A percentile compares a stretch with the other conserved stretches of the same genome.
phyloP scores from a whole-genome alignment of 2,888 invertebrate species.

The Cantharis flavilabris region DNA sequence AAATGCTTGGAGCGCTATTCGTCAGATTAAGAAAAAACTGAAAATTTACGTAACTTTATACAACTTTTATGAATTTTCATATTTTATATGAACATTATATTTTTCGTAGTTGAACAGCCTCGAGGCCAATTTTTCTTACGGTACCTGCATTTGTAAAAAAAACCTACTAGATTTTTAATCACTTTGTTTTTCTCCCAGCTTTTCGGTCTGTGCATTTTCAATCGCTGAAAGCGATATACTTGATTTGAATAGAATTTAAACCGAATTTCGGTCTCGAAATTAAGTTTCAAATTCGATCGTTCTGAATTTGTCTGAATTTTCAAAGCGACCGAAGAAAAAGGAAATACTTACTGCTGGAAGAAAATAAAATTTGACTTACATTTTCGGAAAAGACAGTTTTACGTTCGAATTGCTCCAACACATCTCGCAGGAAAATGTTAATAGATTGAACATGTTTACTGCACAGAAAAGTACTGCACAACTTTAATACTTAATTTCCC shows the following conservation, averaged over 20 bases:
- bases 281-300: not conserved
- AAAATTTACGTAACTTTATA: slow-evolving; percentile 19
- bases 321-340: too few relatives aligned
- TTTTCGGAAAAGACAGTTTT: not conserved
- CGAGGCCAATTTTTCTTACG: not conserved
- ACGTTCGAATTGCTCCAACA: not conserved
- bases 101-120: slow-evolving; percentile 8
- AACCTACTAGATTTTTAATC: not conserved
- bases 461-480: not conserved
- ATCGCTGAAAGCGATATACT: too few relatives aligned
- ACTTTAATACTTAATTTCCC: not conserved
- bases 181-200: not conserved
- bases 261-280: not conserved
- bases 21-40: slow-evolving; percentile 11
- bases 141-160: not conserved
- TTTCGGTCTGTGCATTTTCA: too few relatives aligned
- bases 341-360: not conserved
- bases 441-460: not conserved
- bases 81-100: slow-evolving; percentile 18
- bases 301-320: not conserved
- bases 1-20: slow-evolving; percentile 13
- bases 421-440: not conserved
- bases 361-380: not conserved
- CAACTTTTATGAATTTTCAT: slow-evolving; percentile 22
- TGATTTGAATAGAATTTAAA: not conserved